phyloP scores from a whole-genome alignment of 2,888 invertebrate species.

The Thymelicus sylvestris region DNA sequence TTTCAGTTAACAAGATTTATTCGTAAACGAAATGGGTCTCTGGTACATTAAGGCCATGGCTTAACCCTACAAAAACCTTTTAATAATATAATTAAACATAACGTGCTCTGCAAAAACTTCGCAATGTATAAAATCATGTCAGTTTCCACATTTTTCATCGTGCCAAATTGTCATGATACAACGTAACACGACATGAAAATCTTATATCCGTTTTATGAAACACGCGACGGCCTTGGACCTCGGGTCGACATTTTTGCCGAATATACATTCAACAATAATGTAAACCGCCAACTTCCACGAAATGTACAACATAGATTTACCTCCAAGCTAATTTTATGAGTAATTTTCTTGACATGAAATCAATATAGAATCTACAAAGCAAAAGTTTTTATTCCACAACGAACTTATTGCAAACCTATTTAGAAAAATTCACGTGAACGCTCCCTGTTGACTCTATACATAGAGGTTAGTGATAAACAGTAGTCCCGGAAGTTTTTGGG shows the following conservation, averaged over 20 bases:
- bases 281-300: constrained; percentile 16
- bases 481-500: neutral
- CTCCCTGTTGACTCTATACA: too few species aligned
- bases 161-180: constrained; percentile 44
- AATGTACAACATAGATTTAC: constrained; percentile 7
- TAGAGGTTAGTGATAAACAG: too few species aligned
- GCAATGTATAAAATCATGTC: constrained; percentile 16
- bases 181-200: constrained; percentile 46
- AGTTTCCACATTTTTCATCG: constrained; percentile 31
- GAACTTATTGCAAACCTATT: neutral
- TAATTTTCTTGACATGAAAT: constrained; percentile 11
- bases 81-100: neutral
- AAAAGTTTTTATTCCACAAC: neutral
- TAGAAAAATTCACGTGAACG: too few species aligned
- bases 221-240: constrained; percentile 47
- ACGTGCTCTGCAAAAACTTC: constrained; percentile 7
- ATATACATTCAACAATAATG: constrained; percentile 25
- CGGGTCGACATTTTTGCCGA: constrained; percentile 17
- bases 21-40: too few species aligned
- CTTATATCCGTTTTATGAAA: constrained; percentile 42
- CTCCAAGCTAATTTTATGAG: neutral
- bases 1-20: too few species aligned
- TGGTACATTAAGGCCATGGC: too few species aligned
- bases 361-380: neutral
- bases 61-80: neutral